Base-by-base conservation (phyloP, 2,888 invertebrate genomes). In the Volucella zonaria region DNA sequence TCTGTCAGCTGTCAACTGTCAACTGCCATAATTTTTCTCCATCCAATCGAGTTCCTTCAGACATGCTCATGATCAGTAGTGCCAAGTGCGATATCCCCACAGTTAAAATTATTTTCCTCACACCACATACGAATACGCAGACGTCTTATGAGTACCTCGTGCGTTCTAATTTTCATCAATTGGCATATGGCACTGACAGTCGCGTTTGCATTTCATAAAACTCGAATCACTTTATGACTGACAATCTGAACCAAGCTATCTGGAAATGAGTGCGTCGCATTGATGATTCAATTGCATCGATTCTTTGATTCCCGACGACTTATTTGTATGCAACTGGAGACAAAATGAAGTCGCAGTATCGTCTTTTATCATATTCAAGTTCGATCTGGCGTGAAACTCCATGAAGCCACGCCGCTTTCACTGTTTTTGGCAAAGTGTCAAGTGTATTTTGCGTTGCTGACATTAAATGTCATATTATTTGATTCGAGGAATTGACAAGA, bases 1-100 rank as follows among this genome's bases (percentile, higher is more conserved):
- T 82, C 82, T 82, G 82, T 82, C 82, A 78, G 68, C 73, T 82
- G 82, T 74, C 82, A 75, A 62, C 74, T 64, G 64, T 74, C 74
- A 64, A 31, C 31, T 31, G 31, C 6, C 31, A 31, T 6, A 4
- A 40, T 56, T 54, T 58, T 68, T n/a, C 15, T 74, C 58, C 23
- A 18, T 66, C 64, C 61, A 82, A 78, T 82, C 74, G 74, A 56
- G 12, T 67, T 77, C 71, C 67, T 67, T 82, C 77, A 59, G 76
- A 31, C 6, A 31, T 31, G 31, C 31, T 82, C 74, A 80, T 74
- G 62, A 80, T 67, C 58, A 49, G 62, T 54, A 42, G 51, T 15
- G 66, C 43, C 62, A 64, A 66, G 45, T 61, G 15, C 31, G 47
- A 23, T 40, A 47, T 14, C 2, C 2, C 38, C 45, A 56, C 62